Percentiles rank a stretch among this genome's conserved stretches.
phyloP scores from a whole-genome alignment of 2,113 vertebrate species.

The Donacobius atricapilla region DNA sequence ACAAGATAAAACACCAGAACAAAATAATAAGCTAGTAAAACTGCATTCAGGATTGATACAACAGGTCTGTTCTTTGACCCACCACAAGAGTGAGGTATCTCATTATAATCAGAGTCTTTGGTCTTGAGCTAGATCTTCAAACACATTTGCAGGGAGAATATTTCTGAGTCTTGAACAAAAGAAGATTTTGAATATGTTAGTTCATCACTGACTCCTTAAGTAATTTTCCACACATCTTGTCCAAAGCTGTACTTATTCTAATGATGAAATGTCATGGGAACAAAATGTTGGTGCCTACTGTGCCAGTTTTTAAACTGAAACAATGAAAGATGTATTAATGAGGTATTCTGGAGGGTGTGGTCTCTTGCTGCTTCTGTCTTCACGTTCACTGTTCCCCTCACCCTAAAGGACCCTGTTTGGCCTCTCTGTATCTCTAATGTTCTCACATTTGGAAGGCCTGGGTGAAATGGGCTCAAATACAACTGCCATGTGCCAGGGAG shows the following conservation, averaged over 20 bases:
- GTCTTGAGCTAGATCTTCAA: background rate
- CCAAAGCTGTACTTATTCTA: background rate
- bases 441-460: background rate
- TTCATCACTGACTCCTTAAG: background rate
- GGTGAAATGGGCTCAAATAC: background rate
- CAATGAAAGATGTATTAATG: background rate
- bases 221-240: conserved; percentile 3
- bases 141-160: background rate
- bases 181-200: background rate
- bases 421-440: background rate
- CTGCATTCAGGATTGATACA: background rate
- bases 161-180: background rate
- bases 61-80: background rate
- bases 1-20: background rate
- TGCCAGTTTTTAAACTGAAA: background rate
- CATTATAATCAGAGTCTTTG: background rate
- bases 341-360: background rate
- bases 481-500: background rate
- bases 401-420: background rate
- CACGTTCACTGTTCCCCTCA: background rate
- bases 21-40: conserved; percentile 32
- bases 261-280: background rate
- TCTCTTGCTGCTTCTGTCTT: background rate
- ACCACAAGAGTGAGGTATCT: background rate
- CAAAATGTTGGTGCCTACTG: background rate